Percentiles rank a stretch among this genome's conserved stretches.
Evolutionary conservation across 2,888 invertebrate genomes (phyloP).

Genomic region (Dioctria linearis): DNA sequence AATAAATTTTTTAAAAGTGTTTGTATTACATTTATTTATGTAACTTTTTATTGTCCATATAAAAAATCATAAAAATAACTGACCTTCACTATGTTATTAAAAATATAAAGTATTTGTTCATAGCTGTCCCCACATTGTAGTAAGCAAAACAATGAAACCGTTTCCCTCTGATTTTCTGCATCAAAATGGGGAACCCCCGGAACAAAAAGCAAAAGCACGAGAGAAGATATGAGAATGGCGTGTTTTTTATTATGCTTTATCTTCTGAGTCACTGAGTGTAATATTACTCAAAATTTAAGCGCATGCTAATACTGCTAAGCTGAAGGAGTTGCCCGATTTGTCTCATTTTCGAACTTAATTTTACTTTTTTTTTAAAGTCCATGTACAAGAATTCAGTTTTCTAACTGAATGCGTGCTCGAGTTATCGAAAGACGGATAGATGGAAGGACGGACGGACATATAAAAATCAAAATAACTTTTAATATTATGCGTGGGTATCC

Average conservation of each 20-base stretch:
- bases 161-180: neutral
- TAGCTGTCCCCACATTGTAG: neutral
- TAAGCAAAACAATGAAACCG: neutral
- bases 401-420: too few species aligned
- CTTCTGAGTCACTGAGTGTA: neutral
- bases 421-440: too few species aligned
- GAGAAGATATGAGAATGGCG: neutral
- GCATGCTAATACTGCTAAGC: too few species aligned
- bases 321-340: too few species aligned
- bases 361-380: too few species aligned
- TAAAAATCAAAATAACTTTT: too few species aligned
- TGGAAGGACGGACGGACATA: too few species aligned
- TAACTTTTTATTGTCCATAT: neutral
- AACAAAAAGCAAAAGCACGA: constrained; percentile 6
- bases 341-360: too few species aligned
- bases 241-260: neutral
- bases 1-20: neutral
- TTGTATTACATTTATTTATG: neutral
- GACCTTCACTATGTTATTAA: neutral
- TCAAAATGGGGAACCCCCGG: neutral
- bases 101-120: neutral
- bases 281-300: too few species aligned
- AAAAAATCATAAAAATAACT: neutral
- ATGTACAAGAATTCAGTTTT: too few species aligned
- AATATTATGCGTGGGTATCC: too few species aligned